Evolutionary conservation across 2,797 vertebrate genomes (phyloP).

Genomic region (Catostomus latipinnis): DNA sequence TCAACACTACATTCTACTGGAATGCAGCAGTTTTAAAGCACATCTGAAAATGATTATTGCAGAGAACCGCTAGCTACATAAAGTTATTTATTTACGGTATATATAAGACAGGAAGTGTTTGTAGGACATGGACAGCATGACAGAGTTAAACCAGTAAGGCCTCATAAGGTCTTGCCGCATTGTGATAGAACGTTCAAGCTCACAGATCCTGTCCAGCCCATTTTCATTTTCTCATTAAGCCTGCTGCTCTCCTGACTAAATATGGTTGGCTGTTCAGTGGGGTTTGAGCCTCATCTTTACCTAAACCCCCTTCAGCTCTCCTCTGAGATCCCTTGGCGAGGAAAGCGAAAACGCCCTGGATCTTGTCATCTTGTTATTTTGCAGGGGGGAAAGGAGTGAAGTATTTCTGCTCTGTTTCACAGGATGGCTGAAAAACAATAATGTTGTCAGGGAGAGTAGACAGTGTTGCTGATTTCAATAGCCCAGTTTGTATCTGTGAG

Average conservation of each 20-base stretch:
- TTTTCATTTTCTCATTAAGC: conserved; percentile 47
- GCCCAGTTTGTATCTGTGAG: conserved; percentile 43
- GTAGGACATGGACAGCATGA: not conserved
- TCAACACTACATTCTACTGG: conserved; percentile 40
- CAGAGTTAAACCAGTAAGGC: conserved; percentile 11
- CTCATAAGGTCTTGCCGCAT: conserved; percentile 9
- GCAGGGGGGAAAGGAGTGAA: not conserved
- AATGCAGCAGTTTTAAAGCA: conserved; percentile 43
- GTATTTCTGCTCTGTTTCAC: conserved; percentile 26
- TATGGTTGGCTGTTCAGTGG: conserved; percentile 42
- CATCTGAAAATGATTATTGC: conserved; percentile 61
- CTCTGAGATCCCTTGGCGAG: conserved; percentile 44
- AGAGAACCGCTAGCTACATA: conserved; percentile 48
- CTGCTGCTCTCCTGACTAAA: conserved; percentile 46
- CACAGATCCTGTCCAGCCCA: conserved; percentile 28
- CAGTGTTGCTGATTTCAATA: conserved; percentile 52
- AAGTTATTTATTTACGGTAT: conserved; percentile 53
- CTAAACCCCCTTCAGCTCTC: conserved; percentile 19
- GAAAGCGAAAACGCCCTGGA: conserved; percentile 55
- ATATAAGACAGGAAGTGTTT: conserved; percentile 42
- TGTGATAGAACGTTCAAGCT: conserved; percentile 18
- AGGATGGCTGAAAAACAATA: conserved; percentile 49
- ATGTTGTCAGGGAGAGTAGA: conserved; percentile 42
- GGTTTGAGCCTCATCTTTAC: not conserved
- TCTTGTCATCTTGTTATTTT: conserved; percentile 52